A percentile compares a stretch with the other conserved stretches of the same genome.
Conservation (phyloP, 1,140 invertebrate species). For the Dreissena polymorpha region DNA sequence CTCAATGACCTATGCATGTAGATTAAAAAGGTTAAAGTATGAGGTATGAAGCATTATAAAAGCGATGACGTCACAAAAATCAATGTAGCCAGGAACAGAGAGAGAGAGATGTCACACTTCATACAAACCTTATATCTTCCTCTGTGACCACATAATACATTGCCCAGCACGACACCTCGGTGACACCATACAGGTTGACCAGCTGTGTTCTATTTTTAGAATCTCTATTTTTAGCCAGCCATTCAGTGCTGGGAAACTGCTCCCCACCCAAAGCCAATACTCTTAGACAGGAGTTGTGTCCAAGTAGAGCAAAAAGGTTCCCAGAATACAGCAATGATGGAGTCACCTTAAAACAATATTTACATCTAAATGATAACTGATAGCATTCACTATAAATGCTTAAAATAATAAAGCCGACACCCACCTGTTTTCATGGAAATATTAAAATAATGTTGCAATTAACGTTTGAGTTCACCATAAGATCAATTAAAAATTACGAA, state of each 20-base stretch:
- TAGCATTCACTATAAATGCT: neutral
- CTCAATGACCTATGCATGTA: no score
- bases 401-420: no score
- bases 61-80: no score
- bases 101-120: no score
- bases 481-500: no score
- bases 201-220: constrained; percentile 82
- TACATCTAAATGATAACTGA: neutral
- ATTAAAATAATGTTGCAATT: neutral
- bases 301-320: constrained; percentile 81
- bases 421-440: neutral
- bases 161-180: constrained; percentile 92
- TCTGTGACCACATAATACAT: constrained; percentile 83
- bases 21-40: no score
- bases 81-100: no score
- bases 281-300: constrained; percentile 72
- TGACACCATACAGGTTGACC: constrained; percentile 91
- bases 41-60: no score
- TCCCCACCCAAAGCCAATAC: constrained; percentile 80
- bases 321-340: constrained; percentile 86
- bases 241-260: constrained; percentile 73
- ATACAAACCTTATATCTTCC: constrained; percentile 60
- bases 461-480: neutral
- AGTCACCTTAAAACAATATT: constrained; percentile 81
- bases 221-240: constrained; percentile 79